Evolutionary conservation across 2,797 vertebrate species (phyloP).

Genomic region (Trematomus bernacchii): DNA sequence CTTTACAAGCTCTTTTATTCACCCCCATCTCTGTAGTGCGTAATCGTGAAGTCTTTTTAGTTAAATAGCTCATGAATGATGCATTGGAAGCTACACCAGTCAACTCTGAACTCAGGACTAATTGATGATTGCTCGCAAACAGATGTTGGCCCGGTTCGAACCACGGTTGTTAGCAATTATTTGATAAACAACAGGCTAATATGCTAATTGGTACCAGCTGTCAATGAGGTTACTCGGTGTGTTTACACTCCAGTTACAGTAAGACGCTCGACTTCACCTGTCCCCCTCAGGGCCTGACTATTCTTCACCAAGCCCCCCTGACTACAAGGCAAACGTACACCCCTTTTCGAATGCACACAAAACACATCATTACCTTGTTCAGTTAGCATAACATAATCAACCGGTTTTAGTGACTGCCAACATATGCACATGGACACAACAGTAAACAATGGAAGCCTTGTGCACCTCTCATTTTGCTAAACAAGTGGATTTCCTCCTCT

Average conservation of each 20-base stretch:
- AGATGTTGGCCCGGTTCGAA: slow-evolving; percentile 81
- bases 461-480: slow-evolving; percentile 71
- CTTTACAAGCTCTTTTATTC: slow-evolving; percentile 62
- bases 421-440: slow-evolving; percentile 60
- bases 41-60: slow-evolving; percentile 68
- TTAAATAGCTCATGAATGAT: slow-evolving; percentile 83
- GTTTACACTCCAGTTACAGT: slow-evolving; percentile 81
- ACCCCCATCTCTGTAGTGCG: slow-evolving; percentile 47
- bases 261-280: slow-evolving; percentile 79
- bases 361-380: slow-evolving; percentile 71
- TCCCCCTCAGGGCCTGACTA: slow-evolving; percentile 43
- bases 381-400: slow-evolving; percentile 81
- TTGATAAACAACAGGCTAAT: slow-evolving; percentile 87
- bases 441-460: slow-evolving; percentile 78
- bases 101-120: slow-evolving; percentile 81
- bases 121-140: slow-evolving; percentile 81
- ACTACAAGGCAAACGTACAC: slow-evolving; percentile 38
- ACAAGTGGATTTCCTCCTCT: slow-evolving; percentile 77
- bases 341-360: slow-evolving; percentile 58
- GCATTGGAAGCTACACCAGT: slow-evolving; percentile 75
- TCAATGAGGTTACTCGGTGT: slow-evolving; percentile 71
- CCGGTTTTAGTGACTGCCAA: slow-evolving; percentile 49
- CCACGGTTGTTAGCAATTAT: slow-evolving; percentile 83
- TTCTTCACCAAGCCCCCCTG: slow-evolving; percentile 29
- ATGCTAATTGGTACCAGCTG: slow-evolving; percentile 84